These are phyloP conservation scores for Meghimatium bilineatum DNA, from an alignment of 2,888 invertebrate species.

Conservation along the genomic window DNA sequence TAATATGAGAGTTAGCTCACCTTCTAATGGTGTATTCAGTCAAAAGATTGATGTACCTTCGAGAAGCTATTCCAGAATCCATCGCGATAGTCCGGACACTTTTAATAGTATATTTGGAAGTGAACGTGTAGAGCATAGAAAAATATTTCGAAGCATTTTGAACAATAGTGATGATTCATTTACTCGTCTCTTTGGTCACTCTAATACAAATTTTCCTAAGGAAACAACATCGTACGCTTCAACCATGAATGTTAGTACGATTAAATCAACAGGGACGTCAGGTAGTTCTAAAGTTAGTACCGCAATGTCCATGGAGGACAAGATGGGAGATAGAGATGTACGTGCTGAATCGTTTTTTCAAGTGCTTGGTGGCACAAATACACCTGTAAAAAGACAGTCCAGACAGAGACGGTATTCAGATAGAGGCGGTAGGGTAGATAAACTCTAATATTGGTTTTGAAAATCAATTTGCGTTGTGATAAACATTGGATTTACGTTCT, in stretches of 20 bases:
- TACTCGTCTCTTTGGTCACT: conserved; percentile 32
- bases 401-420: conserved; percentile 31
- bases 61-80: neutral
- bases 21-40: neutral
- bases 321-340: neutral
- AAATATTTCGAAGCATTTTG: neutral
- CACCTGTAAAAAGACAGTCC: neutral
- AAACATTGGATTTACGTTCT: neutral
- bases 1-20: neutral
- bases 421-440: conserved; percentile 38
- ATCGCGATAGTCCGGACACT: conserved; percentile 1
- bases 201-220: neutral
- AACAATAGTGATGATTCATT: conserved; percentile 38
- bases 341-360: conserved; percentile 12
- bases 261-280: neutral
- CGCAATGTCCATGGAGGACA: neutral
- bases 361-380: conserved; percentile 10
- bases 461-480: conserved; percentile 17
- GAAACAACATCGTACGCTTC: neutral
- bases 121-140: neutral
- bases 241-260: neutral
- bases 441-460: neutral
- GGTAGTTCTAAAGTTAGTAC: conserved; percentile 12
- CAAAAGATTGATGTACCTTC: neutral
- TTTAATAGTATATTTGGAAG: conserved; percentile 36